These are phyloP conservation scores for Porites australiensis DNA, from an alignment of 64 coral and sea anemone species.

Conservation along the genomic window DNA sequence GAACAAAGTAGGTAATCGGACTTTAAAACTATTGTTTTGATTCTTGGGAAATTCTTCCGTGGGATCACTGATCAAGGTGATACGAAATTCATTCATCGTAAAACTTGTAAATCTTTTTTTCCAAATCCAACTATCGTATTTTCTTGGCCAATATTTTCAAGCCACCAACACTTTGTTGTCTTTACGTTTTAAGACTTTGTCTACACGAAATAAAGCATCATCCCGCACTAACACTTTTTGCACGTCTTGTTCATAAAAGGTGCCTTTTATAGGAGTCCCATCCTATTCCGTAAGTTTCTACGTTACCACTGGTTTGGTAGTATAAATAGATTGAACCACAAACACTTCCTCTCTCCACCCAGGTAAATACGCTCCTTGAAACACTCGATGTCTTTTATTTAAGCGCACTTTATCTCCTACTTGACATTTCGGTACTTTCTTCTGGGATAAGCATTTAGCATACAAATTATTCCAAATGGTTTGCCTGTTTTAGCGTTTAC, in stretches of 20 bases:
- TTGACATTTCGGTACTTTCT: background rate
- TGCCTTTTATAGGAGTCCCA: constrained; percentile 35
- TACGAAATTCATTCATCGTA: background rate
- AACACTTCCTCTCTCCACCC: constrained; percentile 64
- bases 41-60: constrained; percentile 25
- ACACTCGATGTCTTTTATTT: background rate
- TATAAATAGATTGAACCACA: background rate
- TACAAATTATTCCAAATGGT: constrained; percentile 54
- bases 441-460: background rate
- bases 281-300: constrained; percentile 62
- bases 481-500: background rate
- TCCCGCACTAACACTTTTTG: constrained; percentile 34
- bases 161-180: background rate
- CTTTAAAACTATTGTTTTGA: constrained; percentile 12
- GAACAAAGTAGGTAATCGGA: background rate
- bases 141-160: constrained; percentile 46
- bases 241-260: constrained; percentile 72
- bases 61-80: constrained; percentile 8
- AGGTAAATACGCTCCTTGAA: constrained; percentile 58
- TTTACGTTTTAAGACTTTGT: constrained; percentile 14
- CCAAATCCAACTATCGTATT: constrained; percentile 71
- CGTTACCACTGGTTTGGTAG: background rate
- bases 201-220: constrained; percentile 3
- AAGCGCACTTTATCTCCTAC: constrained; percentile 43
- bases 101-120: background rate